Base-by-base conservation (phyloP, 2,797 vertebrate species). In the Numenius phaeopus region DNA sequence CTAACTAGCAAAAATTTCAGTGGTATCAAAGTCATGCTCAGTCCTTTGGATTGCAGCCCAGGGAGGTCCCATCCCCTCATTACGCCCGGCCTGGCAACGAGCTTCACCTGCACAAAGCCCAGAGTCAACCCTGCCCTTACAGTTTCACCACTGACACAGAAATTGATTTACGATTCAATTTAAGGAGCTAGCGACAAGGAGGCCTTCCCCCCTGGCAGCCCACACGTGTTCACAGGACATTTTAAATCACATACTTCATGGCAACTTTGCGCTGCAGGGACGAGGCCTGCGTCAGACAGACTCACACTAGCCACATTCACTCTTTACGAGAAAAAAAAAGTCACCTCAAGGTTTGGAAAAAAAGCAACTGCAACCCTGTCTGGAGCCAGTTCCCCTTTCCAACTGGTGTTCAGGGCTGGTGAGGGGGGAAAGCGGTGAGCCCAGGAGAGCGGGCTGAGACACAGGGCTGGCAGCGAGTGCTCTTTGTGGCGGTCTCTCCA, bases 211-310 rank as follows among this genome's bases (percentile, higher is more conserved):
- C 27, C 2, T 37, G 10, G 6, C 82, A 83, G 27, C 13, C 50
- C 84, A 65, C 40, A 34, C 11, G 2, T 6, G 9, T 32, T 59
- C 59, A 23, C 61, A 16, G 39, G 27, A 34, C 54, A 7, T 13
- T 58, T 67, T 30, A 81, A 73, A 66, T 32, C 50, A 3, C 34
- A 16, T 5, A 39, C 69, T 72, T 34, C 54, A 49, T 0, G 0
- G 19, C 54, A 79, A 11, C 34, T 81, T 13, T 0, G 6, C 11
- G 17, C 62, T 1, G 1, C 0, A 47, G 75, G 10, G 23, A 52
- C 1, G 18, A 90, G 23, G 67, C 30, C n/a, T 12, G 37, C 0
- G 0, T 4, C 1, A 0, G 59, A 34, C 44, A 40, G 15, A 4
- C 58, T 72, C 54, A 16, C 0, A 1, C 20, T 24, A 55, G 37